Percentiles rank a stretch among this genome's conserved stretches.
Evolutionary conservation across 2,888 invertebrate species (phyloP).

Genomic region (Phalera bucephala): DNA sequence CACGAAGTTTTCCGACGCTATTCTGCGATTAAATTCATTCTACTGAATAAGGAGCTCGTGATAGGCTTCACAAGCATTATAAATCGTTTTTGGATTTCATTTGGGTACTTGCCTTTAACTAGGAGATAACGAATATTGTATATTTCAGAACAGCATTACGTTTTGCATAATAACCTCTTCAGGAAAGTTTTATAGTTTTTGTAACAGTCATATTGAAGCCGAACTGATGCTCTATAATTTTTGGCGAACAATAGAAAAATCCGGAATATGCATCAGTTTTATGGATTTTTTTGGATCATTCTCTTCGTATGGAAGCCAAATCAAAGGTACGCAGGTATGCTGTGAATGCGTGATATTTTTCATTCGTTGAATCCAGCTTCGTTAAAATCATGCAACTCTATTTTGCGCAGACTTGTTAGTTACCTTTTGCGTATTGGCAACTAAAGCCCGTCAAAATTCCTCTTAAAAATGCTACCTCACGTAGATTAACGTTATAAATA

Average conservation of each 20-base stretch:
- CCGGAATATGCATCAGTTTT: conserved; percentile 10
- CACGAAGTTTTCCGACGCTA: conserved; percentile 32
- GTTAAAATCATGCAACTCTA: conserved; percentile 44
- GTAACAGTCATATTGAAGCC: no score
- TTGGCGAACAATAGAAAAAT: no score
- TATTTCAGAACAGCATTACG: no score
- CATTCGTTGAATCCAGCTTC: conserved; percentile 48
- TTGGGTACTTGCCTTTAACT: no score
- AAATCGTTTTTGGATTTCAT: not conserved
- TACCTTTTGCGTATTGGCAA: conserved; percentile 48
- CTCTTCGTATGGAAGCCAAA: conserved; percentile 9
- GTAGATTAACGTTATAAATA: no score
- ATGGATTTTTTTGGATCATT: conserved; percentile 8
- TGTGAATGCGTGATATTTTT: conserved; percentile 30
- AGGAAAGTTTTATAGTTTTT: no score
- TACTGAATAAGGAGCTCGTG: conserved; percentile 25
- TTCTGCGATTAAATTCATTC: conserved; percentile 36
- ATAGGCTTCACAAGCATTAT: not conserved
- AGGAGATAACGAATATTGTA: no score
- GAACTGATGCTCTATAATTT: no score
- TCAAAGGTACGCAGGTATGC: conserved; percentile 15
- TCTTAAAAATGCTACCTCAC: not conserved
- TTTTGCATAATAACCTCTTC: no score
- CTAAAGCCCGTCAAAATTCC: conserved; percentile 37
- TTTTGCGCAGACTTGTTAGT: conserved; percentile 46